Conservation (phyloP, 2,113 vertebrate genomes). For the Amblyornis subalaris region DNA sequence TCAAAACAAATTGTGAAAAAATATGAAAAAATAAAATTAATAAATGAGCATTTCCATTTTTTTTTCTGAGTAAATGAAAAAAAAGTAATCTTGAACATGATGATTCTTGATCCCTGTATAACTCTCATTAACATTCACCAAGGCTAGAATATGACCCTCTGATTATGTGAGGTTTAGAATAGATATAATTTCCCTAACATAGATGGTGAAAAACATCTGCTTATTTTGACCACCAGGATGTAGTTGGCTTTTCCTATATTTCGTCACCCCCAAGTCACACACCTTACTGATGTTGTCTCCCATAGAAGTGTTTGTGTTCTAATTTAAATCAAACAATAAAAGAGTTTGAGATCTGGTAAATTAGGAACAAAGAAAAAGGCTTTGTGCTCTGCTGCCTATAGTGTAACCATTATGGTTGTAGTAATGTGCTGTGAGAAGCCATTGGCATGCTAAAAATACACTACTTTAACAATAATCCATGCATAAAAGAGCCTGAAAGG, state of each 20-base stretch:
- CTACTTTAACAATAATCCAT: conserved; percentile 70
- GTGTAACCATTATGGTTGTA: conserved; percentile 50
- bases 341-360: conserved; percentile 57
- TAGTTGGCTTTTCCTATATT: conserved; percentile 17
- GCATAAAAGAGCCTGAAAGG: conserved; percentile 71
- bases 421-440: conserved; percentile 60
- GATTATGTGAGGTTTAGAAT: conserved; percentile 5
- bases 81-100: background rate
- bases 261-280: background rate
- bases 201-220: background rate
- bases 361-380: conserved; percentile 65
- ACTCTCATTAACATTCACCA: conserved; percentile 11
- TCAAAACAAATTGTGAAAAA: background rate
- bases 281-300: background rate
- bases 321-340: conserved; percentile 41
- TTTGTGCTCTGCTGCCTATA: conserved; percentile 44
- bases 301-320: conserved; percentile 1
- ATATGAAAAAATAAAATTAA: background rate
- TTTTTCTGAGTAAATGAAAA: background rate
- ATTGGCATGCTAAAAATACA: conserved; percentile 66
- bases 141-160: conserved; percentile 14
- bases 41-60: background rate
- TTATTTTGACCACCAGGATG: background rate
- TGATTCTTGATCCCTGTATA: background rate
- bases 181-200: background rate